These are phyloP conservation scores for Synanthedon formicaeformis DNA, from an alignment of 2,888 invertebrate genomes.

Conservation along the genomic window DNA sequence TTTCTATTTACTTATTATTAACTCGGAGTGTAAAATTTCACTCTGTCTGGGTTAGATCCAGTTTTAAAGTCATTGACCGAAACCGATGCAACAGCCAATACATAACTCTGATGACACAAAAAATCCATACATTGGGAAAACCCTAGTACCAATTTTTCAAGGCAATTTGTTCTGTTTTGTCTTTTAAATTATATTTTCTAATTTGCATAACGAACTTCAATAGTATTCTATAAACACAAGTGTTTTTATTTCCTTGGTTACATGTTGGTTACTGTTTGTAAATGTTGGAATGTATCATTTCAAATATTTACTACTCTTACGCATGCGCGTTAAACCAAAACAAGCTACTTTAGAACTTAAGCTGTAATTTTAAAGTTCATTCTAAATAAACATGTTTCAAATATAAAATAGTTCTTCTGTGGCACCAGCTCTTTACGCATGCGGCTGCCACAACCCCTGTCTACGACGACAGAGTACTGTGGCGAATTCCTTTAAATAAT, in stretches of 20 bases:
- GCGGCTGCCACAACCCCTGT: conserved; percentile 40
- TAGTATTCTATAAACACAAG: conserved; percentile 22
- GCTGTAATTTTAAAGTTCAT: neutral
- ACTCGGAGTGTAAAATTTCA: too few relatives aligned
- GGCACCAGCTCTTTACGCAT: conserved; percentile 33
- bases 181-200: neutral
- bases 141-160: neutral
- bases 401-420: neutral
- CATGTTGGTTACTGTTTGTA: conserved; percentile 40
- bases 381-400: neutral
- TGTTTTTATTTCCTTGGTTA: conserved; percentile 37
- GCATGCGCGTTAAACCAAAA: conserved; percentile 32
- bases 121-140: neutral
- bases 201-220: neutral
- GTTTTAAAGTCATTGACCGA: too few relatives aligned
- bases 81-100: too few relatives aligned
- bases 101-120: neutral
- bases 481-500: conserved; percentile 17
- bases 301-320: conserved; percentile 36
- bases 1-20: too few relatives aligned
- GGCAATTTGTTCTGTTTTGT: neutral
- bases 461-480: conserved; percentile 32
- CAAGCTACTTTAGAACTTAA: neutral
- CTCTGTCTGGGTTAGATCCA: too few relatives aligned
- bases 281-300: conserved; percentile 42